These are phyloP conservation scores for Turritopsis rubra DNA, from an alignment of 30 jellyfish, hydroid and myxozoan species.

Conservation along the genomic window DNA sequence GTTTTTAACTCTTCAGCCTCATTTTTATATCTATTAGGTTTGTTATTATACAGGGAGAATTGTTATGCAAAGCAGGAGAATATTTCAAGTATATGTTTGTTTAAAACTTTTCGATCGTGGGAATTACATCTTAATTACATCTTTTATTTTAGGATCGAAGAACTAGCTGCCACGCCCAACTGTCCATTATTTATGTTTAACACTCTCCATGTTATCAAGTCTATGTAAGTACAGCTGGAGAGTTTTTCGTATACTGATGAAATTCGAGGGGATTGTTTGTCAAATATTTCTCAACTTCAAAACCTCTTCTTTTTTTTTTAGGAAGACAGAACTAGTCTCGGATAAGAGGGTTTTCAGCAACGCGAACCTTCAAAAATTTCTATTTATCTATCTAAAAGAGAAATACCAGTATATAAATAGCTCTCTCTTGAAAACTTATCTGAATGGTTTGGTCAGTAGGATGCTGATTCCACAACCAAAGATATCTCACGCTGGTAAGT, in stretches of 20 bases:
- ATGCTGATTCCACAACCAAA: constrained; percentile 41
- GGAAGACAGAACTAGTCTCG: constrained; percentile 48
- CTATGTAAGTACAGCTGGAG: neutral
- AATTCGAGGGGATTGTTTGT: too few species aligned
- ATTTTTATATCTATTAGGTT: too few species aligned
- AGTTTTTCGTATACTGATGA: neutral
- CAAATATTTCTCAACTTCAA: too few species aligned
- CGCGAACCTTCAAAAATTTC: constrained; percentile 28
- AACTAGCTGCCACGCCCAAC: neutral
- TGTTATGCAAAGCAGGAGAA: too few species aligned
- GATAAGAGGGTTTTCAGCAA: constrained; percentile 54
- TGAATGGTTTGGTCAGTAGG: constrained; percentile 39
- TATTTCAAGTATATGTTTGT: neutral
- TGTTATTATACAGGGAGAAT: too few species aligned
- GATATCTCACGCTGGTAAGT: constrained; percentile 37
- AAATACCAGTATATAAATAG: constrained; percentile 34
- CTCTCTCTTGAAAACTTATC: constrained; percentile 33
- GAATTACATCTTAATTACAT: neutral
- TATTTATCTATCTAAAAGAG: constrained; percentile 27
- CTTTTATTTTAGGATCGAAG: neutral
- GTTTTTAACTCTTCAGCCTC: constrained; percentile 23
- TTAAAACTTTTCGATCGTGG: too few species aligned
- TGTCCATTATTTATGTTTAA: neutral
- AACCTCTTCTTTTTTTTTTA: neutral
- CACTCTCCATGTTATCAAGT: neutral